Conservation (phyloP, 2,797 vertebrate species). For the Balearica regulorum region DNA sequence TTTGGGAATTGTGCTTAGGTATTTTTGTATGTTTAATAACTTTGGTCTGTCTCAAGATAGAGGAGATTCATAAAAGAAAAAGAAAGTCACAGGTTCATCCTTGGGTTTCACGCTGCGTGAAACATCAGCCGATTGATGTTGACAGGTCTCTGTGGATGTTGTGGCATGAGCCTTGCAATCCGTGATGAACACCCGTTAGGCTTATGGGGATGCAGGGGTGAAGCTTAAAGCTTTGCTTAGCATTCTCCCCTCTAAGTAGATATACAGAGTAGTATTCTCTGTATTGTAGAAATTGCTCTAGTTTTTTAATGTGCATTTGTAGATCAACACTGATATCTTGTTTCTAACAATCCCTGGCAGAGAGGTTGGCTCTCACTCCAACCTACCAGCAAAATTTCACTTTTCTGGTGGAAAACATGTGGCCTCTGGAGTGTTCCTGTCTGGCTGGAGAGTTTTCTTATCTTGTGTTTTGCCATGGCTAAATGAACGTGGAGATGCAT, state of each 20-base stretch:
- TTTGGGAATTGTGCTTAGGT: background rate
- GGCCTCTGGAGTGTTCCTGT: background rate
- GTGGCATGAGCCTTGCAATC: background rate
- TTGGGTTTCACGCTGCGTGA: background rate
- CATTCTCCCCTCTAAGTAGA: background rate
- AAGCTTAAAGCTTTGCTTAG: background rate
- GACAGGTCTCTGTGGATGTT: background rate
- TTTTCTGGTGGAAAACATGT: background rate
- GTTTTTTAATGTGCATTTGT: background rate
- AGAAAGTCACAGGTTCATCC: background rate
- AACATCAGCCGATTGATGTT: background rate
- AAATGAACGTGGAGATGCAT: background rate
- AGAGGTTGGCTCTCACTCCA: background rate
- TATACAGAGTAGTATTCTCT: background rate
- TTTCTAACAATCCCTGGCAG: background rate
- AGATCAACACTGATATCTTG: background rate
- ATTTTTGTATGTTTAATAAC: background rate
- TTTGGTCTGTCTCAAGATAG: background rate
- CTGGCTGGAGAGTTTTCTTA: background rate
- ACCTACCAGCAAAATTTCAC: background rate
- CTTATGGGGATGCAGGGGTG: background rate
- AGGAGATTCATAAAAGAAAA: background rate
- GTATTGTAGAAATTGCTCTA: background rate
- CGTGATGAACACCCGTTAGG: rapidly evolving
- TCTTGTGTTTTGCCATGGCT: background rate